These are phyloP conservation scores for Pteruthius melanotis DNA, from an alignment of 2,113 vertebrate species.

Conservation along the genomic window DNA sequence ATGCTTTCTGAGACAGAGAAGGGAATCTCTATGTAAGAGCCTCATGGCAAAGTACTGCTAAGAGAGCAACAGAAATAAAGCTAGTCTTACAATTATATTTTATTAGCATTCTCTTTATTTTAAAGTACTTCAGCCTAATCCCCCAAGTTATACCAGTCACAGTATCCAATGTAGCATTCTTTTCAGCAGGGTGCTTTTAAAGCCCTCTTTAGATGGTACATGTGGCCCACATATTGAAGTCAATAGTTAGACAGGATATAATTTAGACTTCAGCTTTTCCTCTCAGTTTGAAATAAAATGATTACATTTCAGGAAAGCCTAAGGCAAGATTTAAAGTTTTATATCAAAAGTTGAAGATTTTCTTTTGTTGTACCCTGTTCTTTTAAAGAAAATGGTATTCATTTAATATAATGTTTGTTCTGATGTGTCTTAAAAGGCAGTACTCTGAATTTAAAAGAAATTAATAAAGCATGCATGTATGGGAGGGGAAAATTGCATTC, in stretches of 20 bases:
- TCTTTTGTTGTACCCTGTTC: slow-evolving; percentile 21
- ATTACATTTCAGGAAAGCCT: slow-evolving; percentile 35
- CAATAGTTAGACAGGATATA: slow-evolving; percentile 59
- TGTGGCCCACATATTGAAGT: slow-evolving; percentile 18
- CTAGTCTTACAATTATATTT: background rate
- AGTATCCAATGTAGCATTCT: background rate
- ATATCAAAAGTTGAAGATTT: slow-evolving; percentile 55
- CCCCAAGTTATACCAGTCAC: background rate
- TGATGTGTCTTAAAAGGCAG: slow-evolving; percentile 24
- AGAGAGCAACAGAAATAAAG: background rate
- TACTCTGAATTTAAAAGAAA: slow-evolving; percentile 18
- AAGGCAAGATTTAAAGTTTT: slow-evolving; percentile 59
- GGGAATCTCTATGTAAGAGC: background rate
- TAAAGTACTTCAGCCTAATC: background rate
- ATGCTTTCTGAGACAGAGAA: background rate
- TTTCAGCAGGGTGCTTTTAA: slow-evolving; percentile 44
- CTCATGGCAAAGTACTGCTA: background rate
- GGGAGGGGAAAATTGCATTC: background rate
- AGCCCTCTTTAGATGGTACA: background rate
- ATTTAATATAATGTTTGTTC: slow-evolving; percentile 30
- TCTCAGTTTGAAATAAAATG: slow-evolving; percentile 54
- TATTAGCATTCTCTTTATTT: slow-evolving; percentile 38
- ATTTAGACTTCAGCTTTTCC: slow-evolving; percentile 57
- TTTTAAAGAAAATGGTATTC: slow-evolving; percentile 31
- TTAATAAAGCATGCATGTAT: slow-evolving; percentile 23